Evolutionary conservation across 2,113 vertebrate genomes (phyloP).

Genomic region (Cephalopholis sonnerati): DNA sequence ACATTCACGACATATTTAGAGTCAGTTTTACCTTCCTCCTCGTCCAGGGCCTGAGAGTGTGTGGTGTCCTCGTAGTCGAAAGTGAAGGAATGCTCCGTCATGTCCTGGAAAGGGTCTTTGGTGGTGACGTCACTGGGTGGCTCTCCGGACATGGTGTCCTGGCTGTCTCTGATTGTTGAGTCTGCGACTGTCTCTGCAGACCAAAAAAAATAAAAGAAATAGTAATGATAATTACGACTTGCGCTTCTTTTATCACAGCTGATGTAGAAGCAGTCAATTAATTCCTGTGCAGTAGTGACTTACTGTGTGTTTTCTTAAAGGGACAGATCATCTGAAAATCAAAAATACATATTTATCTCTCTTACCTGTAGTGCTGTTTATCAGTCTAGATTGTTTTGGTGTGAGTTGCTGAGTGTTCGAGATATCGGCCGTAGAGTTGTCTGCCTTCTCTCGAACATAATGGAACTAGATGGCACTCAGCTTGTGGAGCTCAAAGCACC

Average conservation of each 20-base stretch:
- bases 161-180: slow-evolving; percentile 88
- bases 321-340: too few relatives aligned
- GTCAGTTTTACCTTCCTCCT: slow-evolving; percentile 79
- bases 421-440: too few relatives aligned
- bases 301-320: slow-evolving; percentile 9
- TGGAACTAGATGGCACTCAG: too few relatives aligned
- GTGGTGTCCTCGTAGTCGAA: slow-evolving; percentile 87
- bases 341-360: too few relatives aligned
- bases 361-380: too few relatives aligned
- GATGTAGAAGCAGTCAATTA: not conserved
- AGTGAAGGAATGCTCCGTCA: slow-evolving; percentile 79
- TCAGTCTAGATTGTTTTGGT: too few relatives aligned
- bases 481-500: too few relatives aligned
- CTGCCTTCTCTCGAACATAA: too few relatives aligned
- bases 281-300: not conserved
- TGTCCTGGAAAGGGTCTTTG: slow-evolving; percentile 71
- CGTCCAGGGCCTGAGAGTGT: slow-evolving; percentile 78
- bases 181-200: slow-evolving; percentile 75
- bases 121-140: slow-evolving; percentile 85
- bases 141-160: slow-evolving; percentile 90
- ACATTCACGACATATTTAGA: too few relatives aligned
- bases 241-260: not conserved
- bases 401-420: too few relatives aligned
- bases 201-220: not conserved
- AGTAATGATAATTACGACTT: not conserved